phyloP scores from a whole-genome alignment of 1,140 invertebrate genomes.

The Ostrea edulis region DNA sequence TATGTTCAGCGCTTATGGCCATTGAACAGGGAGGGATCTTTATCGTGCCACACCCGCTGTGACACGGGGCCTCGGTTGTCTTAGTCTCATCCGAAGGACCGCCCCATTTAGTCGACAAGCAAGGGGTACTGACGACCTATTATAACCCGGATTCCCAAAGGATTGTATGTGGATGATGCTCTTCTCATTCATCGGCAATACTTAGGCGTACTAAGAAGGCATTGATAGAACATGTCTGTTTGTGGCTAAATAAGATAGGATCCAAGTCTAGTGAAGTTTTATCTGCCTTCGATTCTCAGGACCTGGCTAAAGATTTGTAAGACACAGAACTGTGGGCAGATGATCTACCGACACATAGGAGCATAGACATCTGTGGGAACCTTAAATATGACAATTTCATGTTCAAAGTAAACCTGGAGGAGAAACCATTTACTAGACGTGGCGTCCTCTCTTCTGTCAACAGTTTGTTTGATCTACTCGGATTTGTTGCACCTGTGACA shows the following conservation, averaged over 20 bases:
- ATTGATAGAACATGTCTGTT: conserved; percentile 17
- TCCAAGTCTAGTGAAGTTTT: conserved; percentile 48
- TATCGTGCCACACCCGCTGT: no score
- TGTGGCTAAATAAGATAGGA: conserved; percentile 48
- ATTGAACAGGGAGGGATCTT: no score
- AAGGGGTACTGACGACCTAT: no score
- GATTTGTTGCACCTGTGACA: no score
- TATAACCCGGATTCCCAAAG: no score
- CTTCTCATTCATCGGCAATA: conserved; percentile 42
- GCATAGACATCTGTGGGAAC: conserved; percentile 46
- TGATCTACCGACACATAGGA: conserved; percentile 37
- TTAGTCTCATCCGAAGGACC: no score
- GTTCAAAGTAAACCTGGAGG: conserved; percentile 37
- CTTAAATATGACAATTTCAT: conserved; percentile 37
- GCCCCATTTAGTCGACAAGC: no score
- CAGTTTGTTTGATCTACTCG: conserved; percentile 52
- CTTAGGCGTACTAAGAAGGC: conserved; percentile 31
- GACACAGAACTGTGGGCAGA: no score
- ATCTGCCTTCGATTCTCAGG: conserved; percentile 37
- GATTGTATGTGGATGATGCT: conserved; percentile 52
- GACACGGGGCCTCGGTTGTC: no score
- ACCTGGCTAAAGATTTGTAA: no score
- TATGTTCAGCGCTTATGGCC: no score
- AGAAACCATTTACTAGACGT: conserved; percentile 56
- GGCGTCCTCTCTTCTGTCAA: conserved; percentile 56